Conservation (phyloP, 2,888 invertebrate genomes). For the Nysson spinosus region DNA sequence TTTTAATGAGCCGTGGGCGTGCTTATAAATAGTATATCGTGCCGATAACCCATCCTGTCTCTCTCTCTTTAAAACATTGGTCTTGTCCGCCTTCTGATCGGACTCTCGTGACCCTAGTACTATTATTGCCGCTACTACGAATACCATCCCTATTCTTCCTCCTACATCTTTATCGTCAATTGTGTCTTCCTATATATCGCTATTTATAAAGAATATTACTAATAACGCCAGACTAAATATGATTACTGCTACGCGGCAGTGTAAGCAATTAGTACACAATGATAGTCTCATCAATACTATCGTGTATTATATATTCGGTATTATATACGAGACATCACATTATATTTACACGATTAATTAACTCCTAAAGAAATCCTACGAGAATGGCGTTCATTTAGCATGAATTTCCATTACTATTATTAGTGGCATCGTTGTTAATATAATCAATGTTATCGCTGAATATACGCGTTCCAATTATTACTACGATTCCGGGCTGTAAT, state of each 20-base stretch:
- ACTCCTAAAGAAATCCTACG: too few species aligned
- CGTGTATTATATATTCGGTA: too few species aligned
- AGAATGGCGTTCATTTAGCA: too few species aligned
- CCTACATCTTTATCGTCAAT: neutral
- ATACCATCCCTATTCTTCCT: slow-evolving; percentile 4
- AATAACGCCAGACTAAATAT: too few species aligned
- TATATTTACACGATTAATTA: too few species aligned
- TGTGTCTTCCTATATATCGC: neutral
- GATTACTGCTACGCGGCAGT: too few species aligned
- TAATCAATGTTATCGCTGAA: neutral
- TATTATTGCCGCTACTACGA: slow-evolving; percentile 13
- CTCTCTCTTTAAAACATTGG: slow-evolving; percentile 15
- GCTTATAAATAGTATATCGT: slow-evolving; percentile 54
- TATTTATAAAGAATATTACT: too few species aligned
- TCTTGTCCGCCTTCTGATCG: slow-evolving; percentile 30
- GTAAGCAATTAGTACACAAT: too few species aligned
- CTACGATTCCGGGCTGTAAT: neutral
- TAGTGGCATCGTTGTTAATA: neutral
- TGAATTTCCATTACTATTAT: too few species aligned
- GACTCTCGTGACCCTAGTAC: slow-evolving; percentile 31
- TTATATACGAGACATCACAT: too few species aligned
- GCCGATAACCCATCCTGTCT: slow-evolving; percentile 48
- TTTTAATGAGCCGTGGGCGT: slow-evolving; percentile 45
- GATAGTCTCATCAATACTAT: too few species aligned
- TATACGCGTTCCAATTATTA: too few species aligned